phyloP scores from a whole-genome alignment of 1,140 invertebrate species.

The Chlorops oryzae region DNA sequence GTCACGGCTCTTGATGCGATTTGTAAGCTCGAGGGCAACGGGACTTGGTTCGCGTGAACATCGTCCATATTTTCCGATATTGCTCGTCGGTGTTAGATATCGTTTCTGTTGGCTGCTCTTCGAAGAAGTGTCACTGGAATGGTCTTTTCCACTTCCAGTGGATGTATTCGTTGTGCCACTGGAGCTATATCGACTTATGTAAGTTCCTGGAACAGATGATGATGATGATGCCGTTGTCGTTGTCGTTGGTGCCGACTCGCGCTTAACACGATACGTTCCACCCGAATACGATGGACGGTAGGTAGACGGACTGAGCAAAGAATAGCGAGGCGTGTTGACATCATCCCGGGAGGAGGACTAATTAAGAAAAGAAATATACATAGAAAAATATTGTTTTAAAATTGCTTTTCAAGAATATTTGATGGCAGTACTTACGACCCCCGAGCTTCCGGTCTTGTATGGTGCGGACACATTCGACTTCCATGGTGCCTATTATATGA shows the following conservation, averaged over 20 bases:
- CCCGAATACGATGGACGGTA: slow-evolving; percentile 44
- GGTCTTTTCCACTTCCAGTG: slow-evolving; percentile 11
- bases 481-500: slow-evolving; percentile 40
- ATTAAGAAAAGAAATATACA: background rate
- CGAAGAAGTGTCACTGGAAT: slow-evolving; percentile 14
- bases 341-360: slow-evolving; percentile 36
- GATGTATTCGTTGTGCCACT: slow-evolving; percentile 26
- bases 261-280: slow-evolving; percentile 41
- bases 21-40: slow-evolving; percentile 38
- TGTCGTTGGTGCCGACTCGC: slow-evolving; percentile 23
- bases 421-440: slow-evolving; percentile 19
- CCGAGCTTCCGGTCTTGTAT: slow-evolving; percentile 31
- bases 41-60: slow-evolving; percentile 45
- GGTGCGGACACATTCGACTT: slow-evolving; percentile 33
- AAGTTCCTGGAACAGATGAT: slow-evolving; percentile 23
- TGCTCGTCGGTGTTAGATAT: slow-evolving; percentile 27
- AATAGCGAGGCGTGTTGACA: slow-evolving; percentile 26
- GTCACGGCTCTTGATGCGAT: slow-evolving; percentile 31
- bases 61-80: slow-evolving; percentile 34
- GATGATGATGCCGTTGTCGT: slow-evolving; percentile 8
- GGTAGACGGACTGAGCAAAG: slow-evolving; percentile 33
- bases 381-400: too few relatives aligned
- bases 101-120: slow-evolving; percentile 32
- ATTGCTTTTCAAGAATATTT: background rate
- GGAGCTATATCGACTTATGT: slow-evolving; percentile 33